These are phyloP conservation scores for Rhodinocichla rosea DNA, from an alignment of 2,113 vertebrate genomes.

Conservation along the genomic window DNA sequence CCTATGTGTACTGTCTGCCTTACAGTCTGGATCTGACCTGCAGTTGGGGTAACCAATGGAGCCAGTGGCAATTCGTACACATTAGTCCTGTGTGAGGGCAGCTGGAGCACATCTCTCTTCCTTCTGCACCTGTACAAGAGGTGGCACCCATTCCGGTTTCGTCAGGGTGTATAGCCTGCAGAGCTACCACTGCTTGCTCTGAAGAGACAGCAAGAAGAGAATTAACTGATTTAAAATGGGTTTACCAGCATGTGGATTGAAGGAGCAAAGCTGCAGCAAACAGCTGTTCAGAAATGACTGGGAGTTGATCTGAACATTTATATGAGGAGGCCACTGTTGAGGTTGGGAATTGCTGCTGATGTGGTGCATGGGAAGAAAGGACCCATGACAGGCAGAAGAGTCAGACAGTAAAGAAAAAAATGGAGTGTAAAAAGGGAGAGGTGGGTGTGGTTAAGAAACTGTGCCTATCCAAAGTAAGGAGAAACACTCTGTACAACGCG, in stretches of 20 bases:
- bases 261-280: neutral
- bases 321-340: neutral
- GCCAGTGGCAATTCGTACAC: neutral
- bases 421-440: neutral
- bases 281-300: neutral
- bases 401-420: neutral
- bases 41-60: fast-evolving
- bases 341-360: neutral
- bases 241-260: neutral
- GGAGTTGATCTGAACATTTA: neutral
- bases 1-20: neutral
- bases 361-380: neutral
- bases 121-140: neutral
- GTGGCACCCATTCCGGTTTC: neutral
- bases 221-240: neutral
- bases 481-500: neutral
- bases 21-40: neutral
- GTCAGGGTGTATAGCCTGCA: neutral
- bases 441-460: neutral
- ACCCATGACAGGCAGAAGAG: neutral
- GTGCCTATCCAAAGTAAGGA: neutral
- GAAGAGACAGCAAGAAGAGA: neutral
- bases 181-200: neutral
- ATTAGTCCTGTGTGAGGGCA: neutral
- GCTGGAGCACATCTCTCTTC: neutral